A percentile compares a stretch with the other conserved stretches of the same genome.
phyloP scores from a whole-genome alignment of 2,888 invertebrate genomes.

The Sipunculus nudus region DNA sequence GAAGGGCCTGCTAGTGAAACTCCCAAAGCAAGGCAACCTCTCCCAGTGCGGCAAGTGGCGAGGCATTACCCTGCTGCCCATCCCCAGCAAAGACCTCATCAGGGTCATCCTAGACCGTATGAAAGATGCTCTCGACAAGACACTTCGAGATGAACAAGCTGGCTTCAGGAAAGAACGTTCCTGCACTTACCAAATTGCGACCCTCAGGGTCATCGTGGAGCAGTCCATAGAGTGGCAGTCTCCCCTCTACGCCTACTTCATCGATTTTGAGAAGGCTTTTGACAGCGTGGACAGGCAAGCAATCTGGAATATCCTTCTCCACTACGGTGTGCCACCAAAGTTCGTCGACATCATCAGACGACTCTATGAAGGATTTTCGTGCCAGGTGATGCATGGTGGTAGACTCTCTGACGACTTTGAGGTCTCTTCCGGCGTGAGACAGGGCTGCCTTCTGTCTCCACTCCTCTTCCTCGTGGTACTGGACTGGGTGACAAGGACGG shows the following conservation, averaged over 20 bases:
- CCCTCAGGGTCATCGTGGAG: conserved; percentile 29
- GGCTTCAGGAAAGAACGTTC: conserved; percentile 22
- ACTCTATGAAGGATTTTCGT: too few relatives aligned
- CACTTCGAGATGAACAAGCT: conserved; percentile 23
- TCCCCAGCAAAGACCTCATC: conserved; percentile 24
- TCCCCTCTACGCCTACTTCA: conserved; percentile 23
- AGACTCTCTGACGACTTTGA: too few relatives aligned
- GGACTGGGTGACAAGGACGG: conserved; percentile 20
- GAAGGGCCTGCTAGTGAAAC: conserved; percentile 4
- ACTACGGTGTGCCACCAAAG: conserved; percentile 19
- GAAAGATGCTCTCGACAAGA: neutral
- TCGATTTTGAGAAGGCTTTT: conserved; percentile 32
- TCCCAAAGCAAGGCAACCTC: conserved; percentile 21
- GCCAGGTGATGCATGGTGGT: too few relatives aligned
- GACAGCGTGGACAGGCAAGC: conserved; percentile 24
- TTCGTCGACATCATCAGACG: conserved; percentile 10
- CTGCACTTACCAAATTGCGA: conserved; percentile 27
- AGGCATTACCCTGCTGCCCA: conserved; percentile 28
- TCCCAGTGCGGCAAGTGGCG: conserved; percentile 22
- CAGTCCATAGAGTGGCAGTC: conserved; percentile 28
- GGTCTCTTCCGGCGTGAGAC: conserved; percentile 29
- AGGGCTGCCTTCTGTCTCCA: conserved; percentile 17
- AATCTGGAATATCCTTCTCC: conserved; percentile 23
- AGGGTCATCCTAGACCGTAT: conserved; percentile 17
- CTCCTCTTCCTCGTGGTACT: conserved; percentile 18